phyloP scores from a whole-genome alignment of 1,140 invertebrate species.

The Tetraneura akinire region DNA sequence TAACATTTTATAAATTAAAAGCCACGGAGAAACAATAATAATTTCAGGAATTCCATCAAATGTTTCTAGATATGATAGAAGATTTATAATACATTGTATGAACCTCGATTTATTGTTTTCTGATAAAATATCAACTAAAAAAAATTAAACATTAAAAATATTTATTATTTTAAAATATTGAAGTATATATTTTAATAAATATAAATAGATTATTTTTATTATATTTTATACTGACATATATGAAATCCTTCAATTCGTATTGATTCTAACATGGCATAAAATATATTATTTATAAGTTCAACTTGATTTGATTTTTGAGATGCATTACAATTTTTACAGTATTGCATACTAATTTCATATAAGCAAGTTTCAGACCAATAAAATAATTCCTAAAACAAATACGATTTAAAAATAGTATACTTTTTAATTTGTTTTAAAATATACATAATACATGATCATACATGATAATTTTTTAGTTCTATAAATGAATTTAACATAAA shows the following conservation, averaged over 20 bases:
- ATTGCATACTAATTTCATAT: slow-evolving; percentile 54
- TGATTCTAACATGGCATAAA: slow-evolving; percentile 70
- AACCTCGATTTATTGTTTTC: slow-evolving; percentile 66
- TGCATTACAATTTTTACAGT: slow-evolving; percentile 55
- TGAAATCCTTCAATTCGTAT: slow-evolving; percentile 64
- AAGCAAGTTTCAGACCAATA: slow-evolving; percentile 52
- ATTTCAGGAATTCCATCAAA: slow-evolving; percentile 58
- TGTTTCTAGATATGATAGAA: slow-evolving; percentile 73
- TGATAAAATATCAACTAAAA: slow-evolving; percentile 59
- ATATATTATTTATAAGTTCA: slow-evolving; percentile 67
- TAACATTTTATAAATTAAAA: slow-evolving; percentile 77
- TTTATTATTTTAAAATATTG: no score
- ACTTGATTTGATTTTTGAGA: slow-evolving; percentile 67
- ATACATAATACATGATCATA: no score
- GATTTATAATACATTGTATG: slow-evolving; percentile 74
- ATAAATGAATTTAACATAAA: slow-evolving; percentile 67
- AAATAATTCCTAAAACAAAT: slow-evolving; percentile 67
- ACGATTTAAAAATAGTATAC: background rate
- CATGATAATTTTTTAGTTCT: slow-evolving; percentile 61
- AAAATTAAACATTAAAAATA: background rate
- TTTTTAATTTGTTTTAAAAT: slow-evolving; percentile 38
- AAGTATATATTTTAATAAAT: background rate
- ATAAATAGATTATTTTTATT: background rate
- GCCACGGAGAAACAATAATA: slow-evolving; percentile 77
- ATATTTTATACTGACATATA: slow-evolving; percentile 58